These are phyloP conservation scores for Cossypha niveicapilla DNA, from an alignment of 2,797 vertebrate species.

Conservation along the genomic window DNA sequence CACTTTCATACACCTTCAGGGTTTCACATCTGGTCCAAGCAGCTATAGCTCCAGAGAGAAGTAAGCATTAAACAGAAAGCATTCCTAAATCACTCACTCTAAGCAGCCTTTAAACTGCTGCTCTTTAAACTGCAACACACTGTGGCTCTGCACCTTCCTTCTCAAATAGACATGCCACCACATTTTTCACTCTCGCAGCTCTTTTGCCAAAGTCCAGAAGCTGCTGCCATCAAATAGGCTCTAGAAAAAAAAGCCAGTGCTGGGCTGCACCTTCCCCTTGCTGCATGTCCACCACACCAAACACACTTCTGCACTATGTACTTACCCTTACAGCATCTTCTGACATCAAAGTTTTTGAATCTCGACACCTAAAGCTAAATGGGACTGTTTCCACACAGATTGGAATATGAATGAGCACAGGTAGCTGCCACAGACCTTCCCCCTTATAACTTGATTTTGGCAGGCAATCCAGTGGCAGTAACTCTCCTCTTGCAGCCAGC, in stretches of 20 bases:
- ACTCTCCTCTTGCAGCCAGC: neutral
- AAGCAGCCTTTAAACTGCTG: no score
- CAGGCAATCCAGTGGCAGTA: neutral
- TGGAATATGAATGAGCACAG: neutral
- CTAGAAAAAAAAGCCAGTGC: neutral
- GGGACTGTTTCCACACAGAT: neutral
- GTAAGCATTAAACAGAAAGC: no score
- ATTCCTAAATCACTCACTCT: no score
- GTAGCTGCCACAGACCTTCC: neutral
- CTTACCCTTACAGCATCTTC: neutral
- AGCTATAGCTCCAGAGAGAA: no score
- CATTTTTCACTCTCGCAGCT: neutral
- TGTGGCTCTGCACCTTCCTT: no score
- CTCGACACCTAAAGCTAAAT: neutral
- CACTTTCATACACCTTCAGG: no score
- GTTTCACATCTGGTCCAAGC: no score
- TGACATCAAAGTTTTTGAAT: neutral
- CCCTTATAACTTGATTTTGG: neutral
- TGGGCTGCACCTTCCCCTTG: neutral
- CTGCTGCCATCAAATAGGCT: neutral
- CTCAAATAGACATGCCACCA: no score
- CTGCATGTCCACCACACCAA: neutral
- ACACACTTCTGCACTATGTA: neutral
- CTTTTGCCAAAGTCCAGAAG: neutral
- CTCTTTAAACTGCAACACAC: no score